Conservation (phyloP, 2,797 vertebrate genomes). For the Smutsia gigantea region DNA sequence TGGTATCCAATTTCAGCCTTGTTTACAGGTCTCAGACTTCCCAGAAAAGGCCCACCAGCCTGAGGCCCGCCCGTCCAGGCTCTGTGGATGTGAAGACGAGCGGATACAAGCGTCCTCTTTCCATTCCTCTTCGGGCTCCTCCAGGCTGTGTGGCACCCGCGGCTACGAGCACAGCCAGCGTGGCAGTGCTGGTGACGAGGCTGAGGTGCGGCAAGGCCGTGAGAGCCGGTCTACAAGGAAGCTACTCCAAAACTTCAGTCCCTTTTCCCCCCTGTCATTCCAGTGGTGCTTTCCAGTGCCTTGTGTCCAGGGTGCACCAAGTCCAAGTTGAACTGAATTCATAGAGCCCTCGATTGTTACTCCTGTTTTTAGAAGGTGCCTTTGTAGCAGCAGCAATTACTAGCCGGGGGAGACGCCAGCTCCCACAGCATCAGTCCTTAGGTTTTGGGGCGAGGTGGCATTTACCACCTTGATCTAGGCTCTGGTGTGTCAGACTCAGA, state of each 20-base stretch:
- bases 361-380: constrained; percentile 32
- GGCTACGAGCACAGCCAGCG: background rate
- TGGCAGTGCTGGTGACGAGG: fast-evolving
- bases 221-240: background rate
- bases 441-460: background rate
- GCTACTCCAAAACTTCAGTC: background rate
- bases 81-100: background rate
- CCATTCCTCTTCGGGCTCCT: background rate
- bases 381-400: constrained; percentile 24
- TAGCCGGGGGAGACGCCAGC: background rate
- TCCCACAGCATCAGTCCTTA: background rate
- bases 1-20: background rate
- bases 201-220: fast-evolving
- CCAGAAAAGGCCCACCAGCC: background rate
- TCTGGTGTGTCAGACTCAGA: background rate
- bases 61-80: background rate
- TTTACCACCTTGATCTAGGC: constrained; percentile 5
- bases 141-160: fast-evolving
- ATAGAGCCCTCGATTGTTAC: background rate
- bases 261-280: background rate
- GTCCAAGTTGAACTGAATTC: background rate
- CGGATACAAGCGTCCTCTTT: fast-evolving
- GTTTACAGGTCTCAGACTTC: background rate
- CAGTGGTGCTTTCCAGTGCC: background rate
- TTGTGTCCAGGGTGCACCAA: background rate